phyloP scores from a whole-genome alignment of 2,113 vertebrate genomes.

The Channa maculata region DNA sequence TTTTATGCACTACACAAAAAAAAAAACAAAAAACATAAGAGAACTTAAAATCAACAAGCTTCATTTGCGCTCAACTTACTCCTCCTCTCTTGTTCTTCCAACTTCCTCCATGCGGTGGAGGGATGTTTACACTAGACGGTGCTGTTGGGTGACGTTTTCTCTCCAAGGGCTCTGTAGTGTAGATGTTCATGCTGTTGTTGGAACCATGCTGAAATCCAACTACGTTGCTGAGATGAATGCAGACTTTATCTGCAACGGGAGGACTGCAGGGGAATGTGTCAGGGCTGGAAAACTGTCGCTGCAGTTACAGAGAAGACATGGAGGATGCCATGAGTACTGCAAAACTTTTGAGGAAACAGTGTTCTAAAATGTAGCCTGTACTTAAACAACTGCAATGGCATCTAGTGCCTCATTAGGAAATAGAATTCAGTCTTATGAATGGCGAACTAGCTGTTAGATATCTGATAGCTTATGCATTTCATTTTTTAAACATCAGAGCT shows the following conservation, averaged over 20 bases:
- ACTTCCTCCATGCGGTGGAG: fast-evolving
- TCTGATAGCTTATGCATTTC: too few relatives aligned
- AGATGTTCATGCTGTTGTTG: slow-evolving; percentile 66
- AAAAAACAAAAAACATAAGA: not conserved
- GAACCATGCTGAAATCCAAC: slow-evolving; percentile 61
- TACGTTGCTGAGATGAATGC: slow-evolving; percentile 36
- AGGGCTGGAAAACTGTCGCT: slow-evolving; percentile 68
- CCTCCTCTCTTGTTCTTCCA: not conserved
- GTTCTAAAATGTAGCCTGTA: too few relatives aligned
- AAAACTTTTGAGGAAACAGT: too few relatives aligned
- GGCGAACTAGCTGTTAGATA: too few relatives aligned
- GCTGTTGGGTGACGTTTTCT: slow-evolving; percentile 74
- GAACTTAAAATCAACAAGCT: not conserved
- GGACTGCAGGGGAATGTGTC: not conserved
- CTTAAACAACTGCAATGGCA: too few relatives aligned
- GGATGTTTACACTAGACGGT: slow-evolving; percentile 34
- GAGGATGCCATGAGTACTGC: too few relatives aligned
- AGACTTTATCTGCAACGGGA: fast-evolving
- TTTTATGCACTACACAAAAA: slow-evolving; percentile 13
- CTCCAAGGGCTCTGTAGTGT: not conserved
- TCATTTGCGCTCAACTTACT: not conserved
- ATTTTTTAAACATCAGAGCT: too few relatives aligned
- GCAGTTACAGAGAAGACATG: not conserved
- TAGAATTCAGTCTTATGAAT: too few relatives aligned
- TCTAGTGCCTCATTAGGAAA: too few relatives aligned